Conservation (phyloP, 2,113 vertebrate genomes). For the Myrmophylax atrothorax region DNA sequence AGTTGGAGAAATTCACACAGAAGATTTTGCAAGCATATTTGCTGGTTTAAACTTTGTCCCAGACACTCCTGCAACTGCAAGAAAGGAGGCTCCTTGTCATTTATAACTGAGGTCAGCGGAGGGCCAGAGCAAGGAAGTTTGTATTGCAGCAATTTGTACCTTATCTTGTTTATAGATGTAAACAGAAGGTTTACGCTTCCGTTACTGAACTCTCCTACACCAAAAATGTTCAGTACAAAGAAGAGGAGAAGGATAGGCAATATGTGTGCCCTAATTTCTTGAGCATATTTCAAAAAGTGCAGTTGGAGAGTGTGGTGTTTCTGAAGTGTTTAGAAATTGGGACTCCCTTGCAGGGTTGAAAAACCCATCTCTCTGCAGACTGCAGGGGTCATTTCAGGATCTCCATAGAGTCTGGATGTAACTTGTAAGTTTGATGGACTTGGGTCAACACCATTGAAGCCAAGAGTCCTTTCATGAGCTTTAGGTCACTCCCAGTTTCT, state of each 20-base stretch:
- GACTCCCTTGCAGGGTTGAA: not conserved
- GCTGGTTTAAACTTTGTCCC: not conserved
- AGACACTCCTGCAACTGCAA: not conserved
- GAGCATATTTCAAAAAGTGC: not conserved
- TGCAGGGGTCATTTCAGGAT: slow-evolving; percentile 33
- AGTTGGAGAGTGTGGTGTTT: not conserved
- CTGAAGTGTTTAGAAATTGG: not conserved
- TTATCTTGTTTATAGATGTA: slow-evolving; percentile 65
- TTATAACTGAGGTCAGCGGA: slow-evolving; percentile 52
- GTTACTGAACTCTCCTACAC: not conserved
- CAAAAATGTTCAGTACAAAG: not conserved
- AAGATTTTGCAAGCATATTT: not conserved
- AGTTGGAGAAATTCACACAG: not conserved
- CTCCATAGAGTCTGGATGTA: not conserved
- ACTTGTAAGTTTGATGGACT: not conserved
- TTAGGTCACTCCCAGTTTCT: slow-evolving; percentile 28
- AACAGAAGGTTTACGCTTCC: slow-evolving; percentile 58
- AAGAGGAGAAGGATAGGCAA: not conserved
- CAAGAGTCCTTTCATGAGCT: slow-evolving; percentile 33
- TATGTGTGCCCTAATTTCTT: not conserved
- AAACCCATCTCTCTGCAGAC: not conserved
- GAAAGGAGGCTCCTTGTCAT: not conserved
- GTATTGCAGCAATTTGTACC: slow-evolving; percentile 63
- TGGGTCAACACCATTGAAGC: not conserved
- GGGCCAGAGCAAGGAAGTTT: slow-evolving; percentile 61